Evolutionary conservation across 2,113 vertebrate genomes (phyloP), one percentile per base, ranked within the genome.

Genomic region (Mesoclemmys tuberculata): DNA sequence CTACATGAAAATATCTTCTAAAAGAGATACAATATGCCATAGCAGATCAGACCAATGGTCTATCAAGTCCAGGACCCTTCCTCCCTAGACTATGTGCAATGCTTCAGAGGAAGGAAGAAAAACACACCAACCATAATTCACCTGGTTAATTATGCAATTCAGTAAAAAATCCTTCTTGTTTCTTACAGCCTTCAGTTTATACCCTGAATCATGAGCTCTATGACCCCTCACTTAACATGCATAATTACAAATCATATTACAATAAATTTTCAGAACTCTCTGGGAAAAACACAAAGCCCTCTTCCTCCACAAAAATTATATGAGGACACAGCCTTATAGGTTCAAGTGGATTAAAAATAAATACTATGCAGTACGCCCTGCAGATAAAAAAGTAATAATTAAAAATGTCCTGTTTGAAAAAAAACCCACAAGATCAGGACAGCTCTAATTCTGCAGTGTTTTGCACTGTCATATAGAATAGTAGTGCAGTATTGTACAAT

Each of bases 21-120:
- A n/a, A 68, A 68, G 31, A n/a, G 16, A 68, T 35, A n/a, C 61
- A 68, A n/a, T 16, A n/a, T 18, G 35, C 61, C 35, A 68, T 19
- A n/a, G 61, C 61, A 68, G 61, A 68, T 68, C 61, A 64, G 61
- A n/a, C 16, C 35, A 18, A 52, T 82, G 38, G 87, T 78, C 85
- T 87, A 86, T 46, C 49, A 82, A 35, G 41, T 49, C 87, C 86
- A 88, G 35, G 89, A 95, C 64, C 89, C 31, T 93, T 35, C 71
- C 61, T 89, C 44, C 94, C 85, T 1, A 1, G 84, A 95, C 55
- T 35, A 75, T 19, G 80, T 0, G 0, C 80, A 95, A 85, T 81
- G 88, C 64, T 68, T 88, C 84, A 79, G 27, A 90, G 54, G 75
- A 93, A 22, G 94, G 80, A 88, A 95, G 71, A 55, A 92, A 93